These are phyloP conservation scores for Magallana ariakensis DNA, from an alignment of 1,140 invertebrate genomes.

Conservation along the genomic window DNA sequence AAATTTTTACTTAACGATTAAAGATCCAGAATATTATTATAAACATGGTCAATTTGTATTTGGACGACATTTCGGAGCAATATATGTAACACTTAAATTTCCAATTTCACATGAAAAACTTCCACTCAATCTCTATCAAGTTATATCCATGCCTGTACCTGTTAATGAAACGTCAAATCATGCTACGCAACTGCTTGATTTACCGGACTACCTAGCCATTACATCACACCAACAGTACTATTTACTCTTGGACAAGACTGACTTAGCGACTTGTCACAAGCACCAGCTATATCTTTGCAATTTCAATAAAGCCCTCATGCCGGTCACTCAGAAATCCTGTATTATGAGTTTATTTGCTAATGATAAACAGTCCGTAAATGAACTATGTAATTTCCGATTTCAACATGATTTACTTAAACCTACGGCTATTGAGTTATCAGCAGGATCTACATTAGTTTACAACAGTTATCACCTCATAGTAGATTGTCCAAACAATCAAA, in stretches of 20 bases:
- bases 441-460: conserved; percentile 25
- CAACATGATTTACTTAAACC: conserved; percentile 28
- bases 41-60: conserved; percentile 47
- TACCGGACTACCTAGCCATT: conserved; percentile 42
- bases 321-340: neutral
- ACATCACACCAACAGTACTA: conserved; percentile 40
- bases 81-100: conserved; percentile 33
- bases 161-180: conserved; percentile 41
- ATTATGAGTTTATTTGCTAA: conserved; percentile 35
- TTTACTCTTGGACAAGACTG: neutral
- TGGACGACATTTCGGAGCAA: neutral
- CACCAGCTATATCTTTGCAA: conserved; percentile 3
- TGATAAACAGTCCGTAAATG: conserved; percentile 20
- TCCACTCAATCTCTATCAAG: conserved; percentile 12
- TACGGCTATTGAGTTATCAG: conserved; percentile 31
- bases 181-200: conserved; percentile 43
- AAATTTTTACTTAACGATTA: conserved; percentile 43
- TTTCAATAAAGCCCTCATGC: conserved; percentile 29
- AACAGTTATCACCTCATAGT: conserved; percentile 36
- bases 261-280: conserved; percentile 6
- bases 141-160: conserved; percentile 39
- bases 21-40: conserved; percentile 46
- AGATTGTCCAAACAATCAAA: conserved; percentile 35
- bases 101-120: conserved; percentile 21
- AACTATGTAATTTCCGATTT: conserved; percentile 48